These are phyloP conservation scores for Tetramorium simillimum DNA, from an alignment of 1,140 invertebrate species.

Conservation along the genomic window DNA sequence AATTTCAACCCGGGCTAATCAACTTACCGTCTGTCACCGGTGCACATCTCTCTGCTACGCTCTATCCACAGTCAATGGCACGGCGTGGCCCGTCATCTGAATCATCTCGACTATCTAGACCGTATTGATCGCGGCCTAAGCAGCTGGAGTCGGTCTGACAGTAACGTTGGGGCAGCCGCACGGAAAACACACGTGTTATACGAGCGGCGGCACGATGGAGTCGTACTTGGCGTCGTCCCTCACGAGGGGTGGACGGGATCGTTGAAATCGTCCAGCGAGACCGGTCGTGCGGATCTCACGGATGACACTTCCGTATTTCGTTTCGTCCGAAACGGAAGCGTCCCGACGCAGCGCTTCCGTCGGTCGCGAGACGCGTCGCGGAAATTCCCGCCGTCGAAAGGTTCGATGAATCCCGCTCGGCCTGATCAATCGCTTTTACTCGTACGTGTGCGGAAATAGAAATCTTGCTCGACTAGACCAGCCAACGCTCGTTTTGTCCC, in stretches of 20 bases:
- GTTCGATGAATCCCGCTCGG: slow-evolving; percentile 3
- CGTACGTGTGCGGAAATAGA: not conserved
- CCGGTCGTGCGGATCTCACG: not conserved
- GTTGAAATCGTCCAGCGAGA: slow-evolving; percentile 30
- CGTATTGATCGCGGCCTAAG: slow-evolving; percentile 82
- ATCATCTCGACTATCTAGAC: slow-evolving; percentile 82
- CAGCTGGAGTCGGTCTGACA: slow-evolving; percentile 79
- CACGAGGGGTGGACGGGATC: not conserved
- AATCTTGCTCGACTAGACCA: not conserved
- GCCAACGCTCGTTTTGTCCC: not conserved
- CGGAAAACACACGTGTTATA: slow-evolving; percentile 79
- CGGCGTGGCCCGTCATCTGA: slow-evolving; percentile 60
- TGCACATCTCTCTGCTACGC: slow-evolving; percentile 4
- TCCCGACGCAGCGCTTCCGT: not conserved
- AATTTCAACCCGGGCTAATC: not conserved
- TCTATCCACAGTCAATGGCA: slow-evolving; percentile 61
- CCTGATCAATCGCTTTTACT: slow-evolving; percentile 11
- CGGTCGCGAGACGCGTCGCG: not conserved
- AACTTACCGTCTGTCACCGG: slow-evolving; percentile 4
- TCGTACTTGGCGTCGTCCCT: slow-evolving; percentile 59
- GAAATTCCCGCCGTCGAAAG: slow-evolving; percentile 28
- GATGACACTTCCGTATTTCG: slow-evolving; percentile 13
- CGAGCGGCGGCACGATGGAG: slow-evolving; percentile 55
- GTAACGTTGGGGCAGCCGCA: slow-evolving; percentile 80
- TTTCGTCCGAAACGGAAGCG: not conserved